Evolutionary conservation across 2,113 vertebrate species (phyloP).

Genomic region (Ictalurus punctatus): DNA sequence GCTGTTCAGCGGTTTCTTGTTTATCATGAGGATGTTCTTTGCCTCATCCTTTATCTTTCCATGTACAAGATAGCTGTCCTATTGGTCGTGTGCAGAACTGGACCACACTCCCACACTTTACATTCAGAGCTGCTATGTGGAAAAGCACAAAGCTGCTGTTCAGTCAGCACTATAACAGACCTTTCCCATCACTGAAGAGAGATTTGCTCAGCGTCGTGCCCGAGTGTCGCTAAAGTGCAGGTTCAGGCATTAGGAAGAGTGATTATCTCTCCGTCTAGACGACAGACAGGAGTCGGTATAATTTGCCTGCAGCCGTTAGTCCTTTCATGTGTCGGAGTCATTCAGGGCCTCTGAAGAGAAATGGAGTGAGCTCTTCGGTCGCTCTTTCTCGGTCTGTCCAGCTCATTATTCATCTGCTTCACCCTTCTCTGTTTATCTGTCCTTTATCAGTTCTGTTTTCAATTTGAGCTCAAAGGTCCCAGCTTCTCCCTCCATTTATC

Average conservation of each 20-base stretch:
- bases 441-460: background rate
- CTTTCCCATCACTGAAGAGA: slow-evolving; percentile 25
- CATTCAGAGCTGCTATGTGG: background rate
- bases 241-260: slow-evolving; percentile 45
- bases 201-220: slow-evolving; percentile 30
- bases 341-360: slow-evolving; percentile 33
- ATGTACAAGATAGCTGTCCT: background rate
- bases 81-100: background rate
- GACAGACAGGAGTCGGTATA: slow-evolving; percentile 55
- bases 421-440: background rate
- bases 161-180: slow-evolving; percentile 3
- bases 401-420: background rate
- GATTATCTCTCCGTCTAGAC: slow-evolving; percentile 60
- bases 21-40: background rate
- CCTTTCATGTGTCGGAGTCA: slow-evolving; percentile 55
- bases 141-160: slow-evolving; percentile 21
- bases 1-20: background rate
- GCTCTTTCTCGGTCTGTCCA: background rate
- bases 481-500: background rate
- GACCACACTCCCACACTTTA: background rate
- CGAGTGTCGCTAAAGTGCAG: slow-evolving; percentile 39
- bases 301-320: slow-evolving; percentile 46
- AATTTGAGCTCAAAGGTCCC: background rate
- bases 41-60: background rate
- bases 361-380: background rate